Evolutionary conservation across 2,888 invertebrate genomes (phyloP).

Genomic region (Lysandra coridon): DNA sequence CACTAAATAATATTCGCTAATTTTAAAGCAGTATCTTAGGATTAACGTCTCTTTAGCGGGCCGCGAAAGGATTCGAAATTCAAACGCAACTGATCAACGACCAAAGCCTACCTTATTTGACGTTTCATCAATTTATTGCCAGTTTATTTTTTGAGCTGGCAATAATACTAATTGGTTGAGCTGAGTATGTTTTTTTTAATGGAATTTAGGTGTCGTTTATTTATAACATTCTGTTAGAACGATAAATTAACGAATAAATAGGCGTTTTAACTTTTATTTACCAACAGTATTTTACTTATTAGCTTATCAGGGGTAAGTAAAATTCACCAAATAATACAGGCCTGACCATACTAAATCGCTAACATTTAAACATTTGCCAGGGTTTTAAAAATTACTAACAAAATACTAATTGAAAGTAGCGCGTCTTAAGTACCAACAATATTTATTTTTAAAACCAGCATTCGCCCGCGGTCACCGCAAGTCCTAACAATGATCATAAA

Average conservation of each 20-base stretch:
- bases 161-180: slow-evolving; percentile 14
- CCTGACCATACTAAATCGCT: no score
- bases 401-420: background rate
- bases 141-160: slow-evolving; percentile 1
- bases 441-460: background rate
- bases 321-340: no score
- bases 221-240: background rate
- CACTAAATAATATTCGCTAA: slow-evolving; percentile 19
- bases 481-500: slow-evolving; percentile 3
- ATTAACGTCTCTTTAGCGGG: slow-evolving; percentile 22
- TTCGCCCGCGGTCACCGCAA: background rate
- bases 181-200: background rate
- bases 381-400: background rate
- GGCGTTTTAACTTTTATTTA: no score
- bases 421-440: background rate
- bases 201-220: background rate
- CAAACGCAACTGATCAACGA: slow-evolving; percentile 4
- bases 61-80: background rate
- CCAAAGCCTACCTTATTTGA: slow-evolving; percentile 26
- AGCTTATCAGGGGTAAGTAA: no score
- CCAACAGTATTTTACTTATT: no score
- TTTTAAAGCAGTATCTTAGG: slow-evolving; percentile 23
- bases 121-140: slow-evolving; percentile 26
- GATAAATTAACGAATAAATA: background rate
- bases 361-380: no score